Evolutionary conservation across 2,888 invertebrate species (phyloP), one percentile per base, ranked within the genome.

Genomic region (Blera fallax): DNA sequence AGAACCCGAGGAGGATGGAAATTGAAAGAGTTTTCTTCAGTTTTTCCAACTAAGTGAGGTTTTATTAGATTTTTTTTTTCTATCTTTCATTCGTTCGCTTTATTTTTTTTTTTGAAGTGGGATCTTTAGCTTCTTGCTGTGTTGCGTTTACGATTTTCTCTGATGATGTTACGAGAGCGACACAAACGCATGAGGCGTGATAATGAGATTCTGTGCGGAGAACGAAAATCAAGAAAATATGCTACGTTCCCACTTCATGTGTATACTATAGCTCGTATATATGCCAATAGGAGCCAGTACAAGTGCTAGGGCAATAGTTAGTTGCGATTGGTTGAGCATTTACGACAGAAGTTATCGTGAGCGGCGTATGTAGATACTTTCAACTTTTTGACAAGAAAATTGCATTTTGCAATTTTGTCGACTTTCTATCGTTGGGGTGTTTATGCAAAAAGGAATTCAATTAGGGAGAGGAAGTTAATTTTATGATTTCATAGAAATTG

Each of bases 1-100:
- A 21, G 72, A 52, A 56, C 34, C 62, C n/a, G 32, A 29, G 56
- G 64, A 62, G 54, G 70, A 70, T 70, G 76, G 54, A 37, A 82
- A 56, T 58, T 72, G 69, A 81, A 76, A 70, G 69, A 76, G 76
- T 76, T 64, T 37, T 48, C 58, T n/a, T 32, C 37, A 56, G 62
- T 78, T 78, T 78, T 70, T 58, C 62, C 64, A 73, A 65, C 81
- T 70, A 76, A 77, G 77, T 70, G 77, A 64, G 77, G 72, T 72
- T 82, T 78, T 82, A 77, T 82, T 82, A 77, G 82, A 82, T 77
- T 58, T 77, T 70, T 76, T 24, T 21, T 3, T 24, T 24, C 4
- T 24, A n/a, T 52, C 8, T 8, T 24, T 43, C 11, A 0, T 14
- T 45, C 11, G 1, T 11, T 32, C 48, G 2, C 16, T 24, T 76